Conservation (phyloP, 1,140 invertebrate genomes). For the Arion vulgaris region DNA sequence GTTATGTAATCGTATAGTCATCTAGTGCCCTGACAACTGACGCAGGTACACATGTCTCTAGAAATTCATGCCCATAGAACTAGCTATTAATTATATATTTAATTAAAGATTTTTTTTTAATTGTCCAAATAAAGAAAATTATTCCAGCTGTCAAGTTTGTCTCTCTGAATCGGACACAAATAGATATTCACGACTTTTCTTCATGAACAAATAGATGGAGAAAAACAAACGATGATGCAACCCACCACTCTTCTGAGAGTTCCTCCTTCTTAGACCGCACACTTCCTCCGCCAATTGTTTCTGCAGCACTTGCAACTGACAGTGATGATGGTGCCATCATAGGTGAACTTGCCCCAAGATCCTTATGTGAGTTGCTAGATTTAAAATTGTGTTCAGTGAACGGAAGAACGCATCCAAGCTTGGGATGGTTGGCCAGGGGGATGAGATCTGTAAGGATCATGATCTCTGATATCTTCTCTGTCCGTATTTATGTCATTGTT, state of each 20-base stretch:
- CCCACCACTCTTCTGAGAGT: conserved; percentile 31
- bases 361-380: too few relatives aligned
- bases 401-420: conserved; percentile 59
- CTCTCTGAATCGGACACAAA: too few relatives aligned
- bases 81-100: too few relatives aligned
- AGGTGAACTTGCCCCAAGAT: neutral
- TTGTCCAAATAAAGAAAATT: too few relatives aligned
- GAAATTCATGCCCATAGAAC: too few relatives aligned
- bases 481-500: conserved; percentile 38
- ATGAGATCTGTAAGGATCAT: conserved; percentile 14
- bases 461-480: conserved; percentile 36
- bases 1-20: too few relatives aligned
- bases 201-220: too few relatives aligned
- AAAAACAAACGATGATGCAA: neutral
- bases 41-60: too few relatives aligned
- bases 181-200: too few relatives aligned
- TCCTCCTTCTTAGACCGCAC: conserved; percentile 37
- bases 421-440: conserved; percentile 56
- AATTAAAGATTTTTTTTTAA: too few relatives aligned
- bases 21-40: too few relatives aligned
- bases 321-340: conserved; percentile 53
- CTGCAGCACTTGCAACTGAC: conserved; percentile 52
- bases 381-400: neutral
- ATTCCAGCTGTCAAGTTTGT: too few relatives aligned
- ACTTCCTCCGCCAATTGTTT: conserved; percentile 46